Evolutionary conservation across 2,888 invertebrate genomes (phyloP), one percentile per base, ranked within the genome.

Genomic region (Epistrophe eligans): DNA sequence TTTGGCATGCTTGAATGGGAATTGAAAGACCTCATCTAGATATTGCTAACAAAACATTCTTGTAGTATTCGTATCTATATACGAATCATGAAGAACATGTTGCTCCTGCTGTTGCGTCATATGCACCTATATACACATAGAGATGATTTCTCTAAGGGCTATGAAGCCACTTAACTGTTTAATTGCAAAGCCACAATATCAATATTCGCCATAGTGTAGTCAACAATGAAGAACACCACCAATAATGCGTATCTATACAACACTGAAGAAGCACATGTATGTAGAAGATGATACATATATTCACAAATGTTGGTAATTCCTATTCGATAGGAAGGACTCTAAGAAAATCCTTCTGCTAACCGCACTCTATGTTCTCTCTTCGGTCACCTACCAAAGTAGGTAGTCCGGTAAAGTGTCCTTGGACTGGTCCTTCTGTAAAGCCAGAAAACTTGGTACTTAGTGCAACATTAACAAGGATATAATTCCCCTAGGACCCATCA

Each of bases 181-280:
- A 87, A 87, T 79, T 83, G 71, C 79, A 83, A 79, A 87, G 76
- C 87, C 87, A 79, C 83, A 87, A 83, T 83, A 83, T 87, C 83
- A 87, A 87, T 87, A 87, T 83, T 72, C 74, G 79, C 76, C 76
- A 24, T 24, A 70, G 55, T 72, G 76, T 76, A 79, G 77, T 82
- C 77, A 85, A 83, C 79, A 76, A 81, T 67, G 45, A 71, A 79
- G 76, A 81, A 82, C 74, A 82, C 64, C 77, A 82, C 81, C 73
- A 77, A 85, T 81, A 85, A 81, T 85, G 77, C 81, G 77, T 73
- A 67, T 58, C 67, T 67, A 67, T 67, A 67, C 50, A 19, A 58
- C 52, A 67, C 62, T 43, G 17, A 17, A 35, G 72, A 17, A 55
- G 32, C 32, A 24, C 24, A 24, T 3, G 3, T n/a, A n/a, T 24